Base-by-base conservation (phyloP, 2,797 vertebrate genomes). In the Varecia variegata region DNA sequence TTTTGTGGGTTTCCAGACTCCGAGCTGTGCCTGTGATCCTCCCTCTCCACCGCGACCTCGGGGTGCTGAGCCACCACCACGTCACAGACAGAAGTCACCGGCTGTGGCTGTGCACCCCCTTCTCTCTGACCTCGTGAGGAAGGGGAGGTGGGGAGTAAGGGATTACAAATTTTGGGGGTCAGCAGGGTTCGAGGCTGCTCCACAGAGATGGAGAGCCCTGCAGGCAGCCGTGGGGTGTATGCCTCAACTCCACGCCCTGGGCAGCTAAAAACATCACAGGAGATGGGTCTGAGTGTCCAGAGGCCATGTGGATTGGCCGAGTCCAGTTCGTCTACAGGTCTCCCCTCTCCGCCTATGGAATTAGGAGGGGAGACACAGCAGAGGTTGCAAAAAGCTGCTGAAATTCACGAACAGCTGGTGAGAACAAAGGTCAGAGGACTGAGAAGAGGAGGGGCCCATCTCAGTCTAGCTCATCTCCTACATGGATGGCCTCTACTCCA, bases 291-390 rank as follows among this genome's bases (percentile, higher is more conserved):
- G 32, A 73, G 93, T 14, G 7, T 70, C 35, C 7, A 12, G 67
- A 0, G 9, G 54, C 11, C 38, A 17, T 0, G 1, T 0, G 10
- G 56, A 25, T 7, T 27, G 65, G 73, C 38, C 0, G 15, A 25
- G 35, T 23, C 43, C 15, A 7, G 18, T 32, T 58, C 62, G 20
- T 40, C 9, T 10, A 25, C 2, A 40, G 73, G 27, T 43, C 67
- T 18, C 43, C 54, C 52, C 35, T 71, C 54, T 0, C 3, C 18
- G 27, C 13, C 71, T 12, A 50, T 0, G 7, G 56, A 87, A 35
- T 32, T 11, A 23, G 27, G 38, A 50, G 12, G 38, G 17, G n/a
- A 90, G 38, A 54, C 65, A 50, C 3, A 23, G 43, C 27, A 25
- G 21, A 52, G 9, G 43, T 3, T 65, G 32, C 15, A 43, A 68